Evolutionary conservation across 2,888 invertebrate genomes (phyloP).

Genomic region (Troglohyphantes excavatus): DNA sequence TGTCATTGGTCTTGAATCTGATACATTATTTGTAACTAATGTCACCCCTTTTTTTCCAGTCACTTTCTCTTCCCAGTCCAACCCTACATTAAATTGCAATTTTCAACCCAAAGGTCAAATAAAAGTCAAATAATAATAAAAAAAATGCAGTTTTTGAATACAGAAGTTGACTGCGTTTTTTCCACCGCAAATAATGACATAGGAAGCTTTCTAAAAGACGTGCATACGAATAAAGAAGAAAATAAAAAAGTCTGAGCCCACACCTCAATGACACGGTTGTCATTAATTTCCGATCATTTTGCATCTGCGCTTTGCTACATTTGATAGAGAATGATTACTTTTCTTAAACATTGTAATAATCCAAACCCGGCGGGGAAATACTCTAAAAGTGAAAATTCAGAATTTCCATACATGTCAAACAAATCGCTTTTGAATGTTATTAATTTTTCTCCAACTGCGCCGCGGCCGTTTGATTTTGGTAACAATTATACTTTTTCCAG

Average conservation of each 20-base stretch:
- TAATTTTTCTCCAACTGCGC: conserved; percentile 63
- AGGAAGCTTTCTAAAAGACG: conserved; percentile 12
- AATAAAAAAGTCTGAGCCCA: conserved; percentile 42
- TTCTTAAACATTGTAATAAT: conserved; percentile 75
- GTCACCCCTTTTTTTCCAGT: not conserved
- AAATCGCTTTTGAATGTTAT: conserved; percentile 62
- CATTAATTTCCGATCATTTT: conserved; percentile 72
- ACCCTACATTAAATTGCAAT: conserved; percentile 29
- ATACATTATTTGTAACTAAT: not conserved
- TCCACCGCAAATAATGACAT: conserved; percentile 58
- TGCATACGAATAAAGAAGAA: conserved; percentile 19
- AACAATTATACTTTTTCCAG: conserved; percentile 51
- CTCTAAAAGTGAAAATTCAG: conserved; percentile 43
- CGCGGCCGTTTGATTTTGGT: conserved; percentile 49
- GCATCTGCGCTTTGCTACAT: conserved; percentile 57
- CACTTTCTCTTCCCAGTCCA: not conserved
- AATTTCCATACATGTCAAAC: conserved; percentile 73
- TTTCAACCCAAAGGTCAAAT: conserved; percentile 56
- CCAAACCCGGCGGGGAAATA: not conserved
- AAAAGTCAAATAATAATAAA: conserved; percentile 59
- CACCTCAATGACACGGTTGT: not conserved
- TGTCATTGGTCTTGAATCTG: conserved; percentile 16
- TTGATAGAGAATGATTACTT: conserved; percentile 73
- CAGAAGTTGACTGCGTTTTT: conserved; percentile 40
- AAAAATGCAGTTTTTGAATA: conserved; percentile 31